phyloP scores from a whole-genome alignment of 2,113 vertebrate species.

The Dromas ardeola region DNA sequence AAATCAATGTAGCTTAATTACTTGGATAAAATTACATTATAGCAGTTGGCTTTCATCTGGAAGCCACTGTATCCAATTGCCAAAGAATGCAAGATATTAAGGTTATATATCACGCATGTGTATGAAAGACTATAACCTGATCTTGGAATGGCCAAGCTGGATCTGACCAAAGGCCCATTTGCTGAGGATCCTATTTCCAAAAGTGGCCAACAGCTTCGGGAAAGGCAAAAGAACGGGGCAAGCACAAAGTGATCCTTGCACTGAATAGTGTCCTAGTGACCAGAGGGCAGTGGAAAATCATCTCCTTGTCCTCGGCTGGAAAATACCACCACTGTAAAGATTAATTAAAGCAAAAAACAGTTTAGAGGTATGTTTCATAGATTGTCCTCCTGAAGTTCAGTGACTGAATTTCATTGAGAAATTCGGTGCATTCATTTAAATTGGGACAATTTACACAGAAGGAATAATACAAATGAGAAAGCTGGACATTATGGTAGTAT shows the following conservation, averaged over 20 bases:
- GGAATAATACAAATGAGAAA: neutral
- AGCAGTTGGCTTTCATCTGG: slow-evolving; percentile 16
- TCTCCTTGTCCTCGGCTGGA: neutral
- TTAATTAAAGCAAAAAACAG: neutral
- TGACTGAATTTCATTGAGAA: neutral
- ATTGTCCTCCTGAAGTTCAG: neutral
- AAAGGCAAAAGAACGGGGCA: neutral
- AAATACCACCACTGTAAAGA: neutral
- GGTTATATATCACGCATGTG: neutral
- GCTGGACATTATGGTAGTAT: neutral
- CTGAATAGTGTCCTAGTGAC: neutral
- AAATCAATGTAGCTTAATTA: neutral
- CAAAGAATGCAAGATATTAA: slow-evolving; percentile 1
- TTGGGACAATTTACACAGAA: neutral
- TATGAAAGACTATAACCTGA: neutral
- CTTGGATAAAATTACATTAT: neutral
- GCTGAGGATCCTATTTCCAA: neutral
- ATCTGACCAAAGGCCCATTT: neutral
- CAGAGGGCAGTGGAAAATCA: neutral
- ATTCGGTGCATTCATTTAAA: neutral
- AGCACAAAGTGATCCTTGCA: neutral
- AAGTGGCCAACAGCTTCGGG: neutral
- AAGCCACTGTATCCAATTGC: neutral
- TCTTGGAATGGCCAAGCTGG: neutral
- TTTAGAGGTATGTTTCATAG: neutral